A percentile compares a stretch with the other conserved stretches of the same genome.
These are phyloP conservation scores for Muntiacus reevesi DNA, from an alignment of 2,113 vertebrate genomes.

Conservation along the genomic window DNA sequence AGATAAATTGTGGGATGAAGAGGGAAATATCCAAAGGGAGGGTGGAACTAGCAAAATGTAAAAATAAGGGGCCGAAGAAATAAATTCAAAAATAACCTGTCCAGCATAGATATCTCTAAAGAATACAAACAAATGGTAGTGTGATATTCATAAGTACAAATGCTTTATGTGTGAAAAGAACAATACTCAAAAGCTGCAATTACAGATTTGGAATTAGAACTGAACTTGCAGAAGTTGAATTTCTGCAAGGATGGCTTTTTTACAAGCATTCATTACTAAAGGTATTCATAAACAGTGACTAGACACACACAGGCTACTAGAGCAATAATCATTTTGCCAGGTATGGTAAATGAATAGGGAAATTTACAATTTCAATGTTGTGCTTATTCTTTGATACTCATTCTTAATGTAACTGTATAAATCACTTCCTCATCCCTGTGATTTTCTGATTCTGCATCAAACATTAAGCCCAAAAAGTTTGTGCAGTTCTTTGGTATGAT, in stretches of 20 bases:
- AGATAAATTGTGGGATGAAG: not conserved
- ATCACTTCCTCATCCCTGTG: not conserved
- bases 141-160: not conserved
- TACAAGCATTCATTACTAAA: not conserved
- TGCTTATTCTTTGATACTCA: not conserved
- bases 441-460: not conserved
- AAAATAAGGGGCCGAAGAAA: not conserved
- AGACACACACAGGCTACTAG: not conserved
- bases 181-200: not conserved
- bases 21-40: not conserved
- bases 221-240: not conserved
- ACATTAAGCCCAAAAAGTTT: not conserved
- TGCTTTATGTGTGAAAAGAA: not conserved
- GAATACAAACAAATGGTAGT: not conserved
- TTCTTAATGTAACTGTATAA: not conserved
- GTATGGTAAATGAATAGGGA: not conserved
- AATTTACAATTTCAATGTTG: not conserved
- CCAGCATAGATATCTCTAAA: not conserved
- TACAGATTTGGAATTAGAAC: not conserved
- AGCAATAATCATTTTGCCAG: not conserved
- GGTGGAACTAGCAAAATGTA: not conserved
- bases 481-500: not conserved
- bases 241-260: not conserved
- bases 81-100: not conserved
- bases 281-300: not conserved